Base-by-base conservation (phyloP, 2,113 vertebrate species). In the Corynorhinus townsendii region DNA sequence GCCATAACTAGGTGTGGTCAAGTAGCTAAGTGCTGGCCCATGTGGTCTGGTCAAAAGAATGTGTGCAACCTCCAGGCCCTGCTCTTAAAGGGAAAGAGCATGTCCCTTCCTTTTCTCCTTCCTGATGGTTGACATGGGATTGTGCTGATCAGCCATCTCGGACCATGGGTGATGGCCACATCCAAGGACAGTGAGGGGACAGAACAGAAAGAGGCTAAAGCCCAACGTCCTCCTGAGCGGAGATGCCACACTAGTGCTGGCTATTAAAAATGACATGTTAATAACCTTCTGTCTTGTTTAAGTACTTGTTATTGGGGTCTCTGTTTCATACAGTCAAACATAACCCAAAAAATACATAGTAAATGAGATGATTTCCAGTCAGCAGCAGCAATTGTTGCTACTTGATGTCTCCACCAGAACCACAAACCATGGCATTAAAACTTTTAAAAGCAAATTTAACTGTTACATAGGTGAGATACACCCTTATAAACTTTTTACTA, bases 301-400 rank as follows among this genome's bases (percentile, higher is more conserved):
- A 90, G 7, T 20, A 54, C 12, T 56, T 82, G n/a, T 62, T 93
- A 45, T 26, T 86, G 73, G 35, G 35, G 26, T n/a, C 43, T 71
- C 56, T 84, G 30, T 54, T 72, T 80, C 12, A 82, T 19, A 69
- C 0, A 79, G 81, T 59, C 33, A 87, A 40, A 92, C 28, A 56
- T 49, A 91, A 85, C 38, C 24, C 4, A 81, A 90, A 38, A 88
- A 86, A 40, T 68, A 75, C 14, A 38, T 1, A 82, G 17, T 80
- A 82, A 92, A 62, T 90, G 47, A 90, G 22, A 49, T 52, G 15
- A 87, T 56, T 97, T 80, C 76, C 43, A 88, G 28, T 90, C 47
- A 84, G 47, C 81, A 30, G 62, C 59, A 81, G 22, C 22, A 89
- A 93, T 4, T 86, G 15, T 28, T 92, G 40, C 75, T 86, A 79